Evolutionary conservation across 2,113 vertebrate genomes (phyloP), one percentile per base, ranked within the genome.

Genomic region (Sorex araneus): DNA sequence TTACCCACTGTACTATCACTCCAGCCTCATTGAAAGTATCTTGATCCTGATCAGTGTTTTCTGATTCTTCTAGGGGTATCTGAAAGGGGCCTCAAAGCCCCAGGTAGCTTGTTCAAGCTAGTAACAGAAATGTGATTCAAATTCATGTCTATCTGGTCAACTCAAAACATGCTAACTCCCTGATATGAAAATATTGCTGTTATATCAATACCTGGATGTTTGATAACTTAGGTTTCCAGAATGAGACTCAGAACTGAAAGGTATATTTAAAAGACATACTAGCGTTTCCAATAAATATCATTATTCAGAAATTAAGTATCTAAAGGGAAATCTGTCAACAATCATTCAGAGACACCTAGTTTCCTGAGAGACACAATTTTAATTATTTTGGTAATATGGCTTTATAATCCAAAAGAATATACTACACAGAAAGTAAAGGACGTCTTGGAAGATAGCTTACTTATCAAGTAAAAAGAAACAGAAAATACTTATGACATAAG

Each of bases 401-500:
- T 94, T 94, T 76, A 43, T 15, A 77, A 88, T 77, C 54, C 15
- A 45, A 80, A 92, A 78, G 30, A 87, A 79, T 40, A 34, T 9
- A 70, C 66, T 74, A 45, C 2, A 81, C 91, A 94, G 79, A 7
- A 89, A 88, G 10, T 36, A 27, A 85, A 60, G 19, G 3, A 40
- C 3, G 87, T 83, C 43, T 71, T 84, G 16, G 23, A 71, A 10
- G 93, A 93, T 8, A 89, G 57, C 5, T 77, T 32, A 95, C 36
- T 92, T 95, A 73, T 85, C 30, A 79, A 92, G 21, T 87, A 23
- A 81, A 91, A 93, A 54, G 21, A 92, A 94, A 71, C 8, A 34
- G 32, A 86, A 89, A 92, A 92, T 94, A 87, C 94, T 94, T 86
- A 89, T 92, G 36, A 63, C 45, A 90, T 88, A 86, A 91, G 82